Evolutionary conservation across 2,797 vertebrate species (phyloP), one percentile per base, ranked within the genome.

Genomic region (Oryzias sinensis): DNA sequence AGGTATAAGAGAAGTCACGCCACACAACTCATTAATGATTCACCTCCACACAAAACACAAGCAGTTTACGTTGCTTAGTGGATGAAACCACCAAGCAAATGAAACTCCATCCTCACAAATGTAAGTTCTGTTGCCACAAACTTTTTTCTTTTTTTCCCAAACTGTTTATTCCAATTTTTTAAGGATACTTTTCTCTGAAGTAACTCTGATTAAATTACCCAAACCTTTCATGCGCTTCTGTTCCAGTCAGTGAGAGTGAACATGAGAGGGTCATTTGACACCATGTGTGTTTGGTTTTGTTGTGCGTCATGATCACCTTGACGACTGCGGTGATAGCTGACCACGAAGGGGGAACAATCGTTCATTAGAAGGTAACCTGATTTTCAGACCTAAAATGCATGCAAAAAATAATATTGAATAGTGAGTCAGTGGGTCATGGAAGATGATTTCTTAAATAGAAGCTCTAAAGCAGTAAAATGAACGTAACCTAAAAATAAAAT

Each of bases 1-100:
- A 16, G 82, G 75, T 88, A 76, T 82, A 64, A 64, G 67, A 76
- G 59, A 33, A 33, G 0, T 41, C 58, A 47, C 74, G 82, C 50
- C 53, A 80, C 77, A 69, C 49, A 86, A 76, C 55, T 4, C 82
- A 92, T 93, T 83, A 94, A 93, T 93, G 92, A 94, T 93, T 67
- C 63, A 90, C 82, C 55, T 63, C 25, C 8, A 29, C n/a, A 45
- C 74, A 82, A 74, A 91, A 73, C 80, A 89, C 77, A 88, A 87
- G 74, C 73, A 76, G 73, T 77, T 81, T 22, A 81, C 79, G 73
- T 81, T 93, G 93, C 89, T 85, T 92, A 90, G 82, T 85, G 80
- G 76, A 83, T 77, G 70, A 59, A 65, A 46, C 59, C 68, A 72
- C 61, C 81, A 73, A 71, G 68, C 70, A 81, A 64, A 68, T 88